A percentile compares a stretch with the other conserved stretches of the same genome.
Conservation (phyloP, 2,888 invertebrate genomes). For the Ectobius pallidus region DNA sequence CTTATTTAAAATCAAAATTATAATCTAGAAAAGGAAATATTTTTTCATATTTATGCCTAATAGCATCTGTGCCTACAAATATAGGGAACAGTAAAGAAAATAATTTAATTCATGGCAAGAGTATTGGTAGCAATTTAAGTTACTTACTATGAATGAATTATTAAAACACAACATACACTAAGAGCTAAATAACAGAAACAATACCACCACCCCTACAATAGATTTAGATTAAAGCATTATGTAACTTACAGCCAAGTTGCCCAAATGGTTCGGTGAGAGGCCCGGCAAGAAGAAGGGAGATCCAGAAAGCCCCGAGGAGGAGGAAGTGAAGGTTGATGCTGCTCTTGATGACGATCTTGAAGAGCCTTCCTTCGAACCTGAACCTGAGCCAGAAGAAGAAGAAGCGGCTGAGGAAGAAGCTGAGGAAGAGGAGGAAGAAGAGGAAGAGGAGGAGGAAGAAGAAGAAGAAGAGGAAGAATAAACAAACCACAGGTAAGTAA, state of each 20-base stretch:
- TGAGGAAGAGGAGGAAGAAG: conserved; percentile 75
- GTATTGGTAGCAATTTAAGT: no score
- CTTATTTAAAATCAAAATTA: no score
- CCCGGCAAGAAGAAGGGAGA: conserved; percentile 92
- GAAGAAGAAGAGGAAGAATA: conserved; percentile 28
- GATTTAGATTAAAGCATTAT: no score
- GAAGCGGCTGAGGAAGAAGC: conserved; percentile 68
- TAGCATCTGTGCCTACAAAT: no score
- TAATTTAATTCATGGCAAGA: no score
- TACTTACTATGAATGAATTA: no score
- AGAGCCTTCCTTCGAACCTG: conserved; percentile 68
- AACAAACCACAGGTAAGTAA: neutral
- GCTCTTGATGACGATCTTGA: conserved; percentile 74
- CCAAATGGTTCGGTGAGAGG: conserved; percentile 95
- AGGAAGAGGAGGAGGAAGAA: conserved; percentile 62
- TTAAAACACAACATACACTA: no score
- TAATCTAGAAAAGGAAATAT: no score
- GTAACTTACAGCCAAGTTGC: conserved; percentile 92
- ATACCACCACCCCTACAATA: no score
- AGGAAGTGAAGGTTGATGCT: conserved; percentile 82
- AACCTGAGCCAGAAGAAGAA: conserved; percentile 74
- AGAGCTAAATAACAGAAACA: no score
- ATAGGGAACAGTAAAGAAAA: no score
- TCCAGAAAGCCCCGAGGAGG: conserved; percentile 88
- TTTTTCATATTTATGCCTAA: no score